phyloP scores from a whole-genome alignment of 2,797 vertebrate species.

The Jordanella pulchra region DNA sequence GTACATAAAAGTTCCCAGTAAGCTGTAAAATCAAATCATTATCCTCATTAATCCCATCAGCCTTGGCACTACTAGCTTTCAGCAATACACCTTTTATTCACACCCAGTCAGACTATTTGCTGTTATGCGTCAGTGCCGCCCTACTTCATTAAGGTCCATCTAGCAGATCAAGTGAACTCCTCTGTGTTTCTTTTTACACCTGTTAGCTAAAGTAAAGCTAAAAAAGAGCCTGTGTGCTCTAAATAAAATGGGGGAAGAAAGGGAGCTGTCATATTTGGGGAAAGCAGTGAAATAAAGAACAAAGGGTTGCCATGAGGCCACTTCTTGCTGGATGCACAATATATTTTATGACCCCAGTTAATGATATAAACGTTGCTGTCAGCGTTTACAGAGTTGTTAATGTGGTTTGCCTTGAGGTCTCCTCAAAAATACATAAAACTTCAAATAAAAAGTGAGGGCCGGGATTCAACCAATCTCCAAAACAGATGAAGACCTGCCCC shows the following conservation, averaged over 20 bases:
- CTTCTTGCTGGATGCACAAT: slow-evolving; percentile 21
- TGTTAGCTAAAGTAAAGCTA: slow-evolving; percentile 14
- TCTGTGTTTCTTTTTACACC: slow-evolving; percentile 19
- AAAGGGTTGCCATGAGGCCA: slow-evolving; percentile 6
- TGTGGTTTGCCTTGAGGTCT: slow-evolving; percentile 44
- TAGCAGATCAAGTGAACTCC: slow-evolving; percentile 18
- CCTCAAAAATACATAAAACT: slow-evolving; percentile 28
- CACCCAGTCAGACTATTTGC: slow-evolving; percentile 3
- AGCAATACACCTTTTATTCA: not conserved
- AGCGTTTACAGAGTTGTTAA: slow-evolving; percentile 22
- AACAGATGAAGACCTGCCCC: slow-evolving; percentile 67
- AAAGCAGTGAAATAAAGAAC: slow-evolving; percentile 15
- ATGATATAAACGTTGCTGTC: not conserved
- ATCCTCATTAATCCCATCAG: slow-evolving; percentile 15
- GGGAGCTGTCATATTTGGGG: not conserved
- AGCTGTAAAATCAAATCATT: slow-evolving; percentile 6
- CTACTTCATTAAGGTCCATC: slow-evolving; percentile 22
- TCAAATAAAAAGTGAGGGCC: slow-evolving; percentile 25
- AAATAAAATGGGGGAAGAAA: slow-evolving; percentile 30
- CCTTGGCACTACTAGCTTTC: not conserved
- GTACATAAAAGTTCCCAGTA: slow-evolving; percentile 8
- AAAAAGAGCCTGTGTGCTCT: slow-evolving; percentile 30
- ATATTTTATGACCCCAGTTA: slow-evolving; percentile 19
- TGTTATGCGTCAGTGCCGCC: not conserved
- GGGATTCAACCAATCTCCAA: slow-evolving; percentile 47